Evolutionary conservation across 1,140 invertebrate genomes (phyloP).

Genomic region (Andricus grossulariae): DNA sequence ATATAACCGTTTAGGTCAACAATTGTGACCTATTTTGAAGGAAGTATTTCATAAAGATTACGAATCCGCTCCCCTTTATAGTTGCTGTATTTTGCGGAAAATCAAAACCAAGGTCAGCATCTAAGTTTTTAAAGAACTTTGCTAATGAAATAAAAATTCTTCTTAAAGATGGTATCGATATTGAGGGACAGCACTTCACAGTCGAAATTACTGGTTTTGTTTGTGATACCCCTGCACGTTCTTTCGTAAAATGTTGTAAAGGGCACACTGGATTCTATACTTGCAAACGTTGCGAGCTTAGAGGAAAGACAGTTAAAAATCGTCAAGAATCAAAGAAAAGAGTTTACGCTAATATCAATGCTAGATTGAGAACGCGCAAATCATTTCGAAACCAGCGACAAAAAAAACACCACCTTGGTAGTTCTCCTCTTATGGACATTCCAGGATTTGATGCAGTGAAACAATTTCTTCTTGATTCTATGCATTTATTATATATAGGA

Average conservation of each 20-base stretch:
- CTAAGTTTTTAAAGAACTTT: constrained; percentile 42
- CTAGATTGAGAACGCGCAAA: constrained; percentile 31
- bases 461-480: constrained; percentile 40
- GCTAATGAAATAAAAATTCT: constrained; percentile 37
- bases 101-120: constrained; percentile 42
- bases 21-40: constrained; percentile 41
- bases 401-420: constrained; percentile 33
- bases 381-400: constrained; percentile 20
- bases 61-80: constrained; percentile 38
- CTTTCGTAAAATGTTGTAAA: constrained; percentile 40
- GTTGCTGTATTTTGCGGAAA: constrained; percentile 42
- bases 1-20: constrained; percentile 31
- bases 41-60: constrained; percentile 31
- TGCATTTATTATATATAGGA: constrained; percentile 40
- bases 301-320: constrained; percentile 27
- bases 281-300: constrained; percentile 34
- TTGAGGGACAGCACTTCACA: constrained; percentile 24
- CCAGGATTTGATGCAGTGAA: constrained; percentile 36
- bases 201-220: constrained; percentile 23
- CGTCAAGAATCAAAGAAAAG: constrained; percentile 37
- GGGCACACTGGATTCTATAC: constrained; percentile 21
- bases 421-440: constrained; percentile 37
- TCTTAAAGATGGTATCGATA: constrained; percentile 32
- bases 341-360: constrained; percentile 38
- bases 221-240: constrained; percentile 39